phyloP scores from a whole-genome alignment of 2,888 invertebrate genomes.

The Tipula helvola region DNA sequence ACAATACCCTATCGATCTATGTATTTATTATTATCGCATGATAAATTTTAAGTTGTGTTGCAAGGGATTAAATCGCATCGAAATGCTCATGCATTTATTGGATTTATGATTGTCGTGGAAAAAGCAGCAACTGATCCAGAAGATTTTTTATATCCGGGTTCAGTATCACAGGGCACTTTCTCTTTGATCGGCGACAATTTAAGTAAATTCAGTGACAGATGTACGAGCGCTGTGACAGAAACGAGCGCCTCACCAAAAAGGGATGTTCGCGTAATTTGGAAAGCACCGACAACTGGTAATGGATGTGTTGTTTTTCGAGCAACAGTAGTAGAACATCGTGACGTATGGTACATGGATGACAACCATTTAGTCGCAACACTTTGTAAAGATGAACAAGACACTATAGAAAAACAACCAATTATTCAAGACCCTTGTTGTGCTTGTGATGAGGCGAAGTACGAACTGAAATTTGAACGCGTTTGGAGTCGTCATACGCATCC shows the following conservation, averaged over 20 bases:
- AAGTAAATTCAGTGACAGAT: slow-evolving; percentile 66
- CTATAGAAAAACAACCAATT: slow-evolving; percentile 50
- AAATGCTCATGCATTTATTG: slow-evolving; percentile 56
- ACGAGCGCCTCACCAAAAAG: slow-evolving; percentile 66
- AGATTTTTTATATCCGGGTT: slow-evolving; percentile 12
- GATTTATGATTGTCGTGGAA: slow-evolving; percentile 72
- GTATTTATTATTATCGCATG: background rate
- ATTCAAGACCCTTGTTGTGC: slow-evolving; percentile 76
- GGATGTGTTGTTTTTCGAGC: slow-evolving; percentile 76
- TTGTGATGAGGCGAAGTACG: slow-evolving; percentile 96
- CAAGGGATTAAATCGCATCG: slow-evolving; percentile 49
- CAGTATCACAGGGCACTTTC: slow-evolving; percentile 41
- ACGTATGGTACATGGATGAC: slow-evolving; percentile 73
- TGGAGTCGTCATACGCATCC: slow-evolving; percentile 96
- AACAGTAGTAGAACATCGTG: slow-evolving; percentile 59
- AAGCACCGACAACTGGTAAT: slow-evolving; percentile 60
- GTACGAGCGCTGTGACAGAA: slow-evolving; percentile 71
- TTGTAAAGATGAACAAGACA: slow-evolving; percentile 55
- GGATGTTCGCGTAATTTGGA: slow-evolving; percentile 66
- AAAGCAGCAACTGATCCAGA: slow-evolving; percentile 40
- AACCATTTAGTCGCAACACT: slow-evolving; percentile 55
- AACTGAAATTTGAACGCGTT: slow-evolving; percentile 83
- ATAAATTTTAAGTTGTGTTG: slow-evolving; percentile 43
- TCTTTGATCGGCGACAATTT: slow-evolving; percentile 60
- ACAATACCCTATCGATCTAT: background rate